Evolutionary conservation across 2,888 invertebrate species (phyloP).

Genomic region (Xylota segnis): DNA sequence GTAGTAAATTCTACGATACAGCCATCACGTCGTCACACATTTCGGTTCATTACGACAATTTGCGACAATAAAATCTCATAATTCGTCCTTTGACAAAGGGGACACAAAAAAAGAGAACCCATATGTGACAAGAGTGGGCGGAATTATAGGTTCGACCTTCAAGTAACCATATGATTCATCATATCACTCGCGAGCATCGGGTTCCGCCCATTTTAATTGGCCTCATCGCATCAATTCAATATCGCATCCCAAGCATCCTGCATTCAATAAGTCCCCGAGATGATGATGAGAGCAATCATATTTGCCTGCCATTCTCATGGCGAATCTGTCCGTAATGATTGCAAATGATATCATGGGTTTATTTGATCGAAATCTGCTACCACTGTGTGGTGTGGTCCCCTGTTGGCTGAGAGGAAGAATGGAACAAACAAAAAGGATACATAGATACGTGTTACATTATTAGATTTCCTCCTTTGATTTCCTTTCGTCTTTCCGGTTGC

Average conservation of each 20-base stretch:
- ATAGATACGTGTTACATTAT: constrained; percentile 49
- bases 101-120: background rate
- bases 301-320: constrained; percentile 36
- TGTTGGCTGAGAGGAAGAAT: background rate
- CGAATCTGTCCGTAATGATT: constrained; percentile 54
- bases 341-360: constrained; percentile 65
- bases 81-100: background rate
- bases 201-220: constrained; percentile 31
- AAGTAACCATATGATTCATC: constrained; percentile 11
- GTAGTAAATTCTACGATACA: background rate
- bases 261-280: background rate
- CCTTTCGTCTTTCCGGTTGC: constrained; percentile 47
- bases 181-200: background rate
- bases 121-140: background rate
- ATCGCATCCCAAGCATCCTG: constrained; percentile 3
- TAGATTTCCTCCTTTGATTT: constrained; percentile 65
- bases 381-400: constrained; percentile 13
- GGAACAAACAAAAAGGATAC: constrained; percentile 19
- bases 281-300: constrained; percentile 9
- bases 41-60: constrained; percentile 19
- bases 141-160: background rate
- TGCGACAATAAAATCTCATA: constrained; percentile 16
- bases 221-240: constrained; percentile 18
- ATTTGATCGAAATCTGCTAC: constrained; percentile 59
- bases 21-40: constrained; percentile 14